Evolutionary conservation across 30 jellyfish, hydroid and myxozoan species (phyloP), one percentile per base, ranked within the genome.

Genomic region (Aurelia coerulea): DNA sequence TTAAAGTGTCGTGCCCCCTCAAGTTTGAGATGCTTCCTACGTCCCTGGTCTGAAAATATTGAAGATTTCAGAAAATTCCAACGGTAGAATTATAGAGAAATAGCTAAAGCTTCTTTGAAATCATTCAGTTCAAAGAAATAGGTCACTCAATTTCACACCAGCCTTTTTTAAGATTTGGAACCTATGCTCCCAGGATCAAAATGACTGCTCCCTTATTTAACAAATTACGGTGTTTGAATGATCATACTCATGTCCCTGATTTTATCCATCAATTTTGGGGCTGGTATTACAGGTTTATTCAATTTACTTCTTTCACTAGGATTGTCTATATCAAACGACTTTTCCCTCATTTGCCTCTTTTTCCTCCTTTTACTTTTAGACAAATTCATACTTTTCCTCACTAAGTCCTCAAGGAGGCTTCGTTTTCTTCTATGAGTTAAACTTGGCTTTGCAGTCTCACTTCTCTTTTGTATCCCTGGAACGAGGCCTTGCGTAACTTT

Each of bases 241-340:
- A 93, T 88, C 90, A 96, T 83, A 62, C 98, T 81, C 93, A 93
- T 93, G 80, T 93, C 98, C 68, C 98, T 84, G 17, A 93, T 93
- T 68, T 90, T 93, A 80, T 93, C 98, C 97, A 93, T 88, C 52
- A 93, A 68, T 65, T 93, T 93, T 15, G 98, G 98, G 18, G 96
- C 98, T 16, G 90, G 92, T 3, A 83, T 68, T 10, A 92, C 33
- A 11, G 98, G 98, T 42, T 83, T 79, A 65, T 90, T 80, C 93
- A 88, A 72, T 58, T 83, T 88, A 79, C 97, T 88, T 60, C 97
- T 77, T 67, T 93, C 98, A 41, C 87, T 93, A 5, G 96, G 91
- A 65, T 93, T 93, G 90, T 85, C 96, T 50, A 73, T 86, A 52
- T 72, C 86, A 35, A 62, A 72, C 11, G 89, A 73, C 66, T 80